A percentile compares a stretch with the other conserved stretches of the same genome.
These are phyloP conservation scores for Crioceris asparagi DNA, from an alignment of 2,888 invertebrate species.

Conservation along the genomic window DNA sequence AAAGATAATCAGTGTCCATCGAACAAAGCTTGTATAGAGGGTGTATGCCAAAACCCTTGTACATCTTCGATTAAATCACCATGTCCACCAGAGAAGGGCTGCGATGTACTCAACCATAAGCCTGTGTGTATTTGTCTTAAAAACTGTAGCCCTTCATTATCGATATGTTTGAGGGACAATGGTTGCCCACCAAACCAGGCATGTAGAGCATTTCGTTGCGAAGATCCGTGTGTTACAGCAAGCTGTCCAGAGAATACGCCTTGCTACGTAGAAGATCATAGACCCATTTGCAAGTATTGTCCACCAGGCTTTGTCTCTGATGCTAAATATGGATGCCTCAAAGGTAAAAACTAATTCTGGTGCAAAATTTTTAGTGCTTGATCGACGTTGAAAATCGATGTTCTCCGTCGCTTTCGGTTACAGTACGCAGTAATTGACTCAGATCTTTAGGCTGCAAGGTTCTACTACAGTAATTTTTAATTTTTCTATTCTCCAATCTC, in stretches of 20 bases:
- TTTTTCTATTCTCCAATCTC: no score
- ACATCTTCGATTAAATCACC: slow-evolving; percentile 50
- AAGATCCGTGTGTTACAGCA: slow-evolving; percentile 79
- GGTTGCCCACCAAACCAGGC: slow-evolving; percentile 79
- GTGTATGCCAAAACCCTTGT: slow-evolving; percentile 82
- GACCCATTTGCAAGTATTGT: slow-evolving; percentile 92
- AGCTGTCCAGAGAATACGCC: slow-evolving; percentile 78
- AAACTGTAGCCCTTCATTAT: slow-evolving; percentile 75
- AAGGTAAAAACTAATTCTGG: slow-evolving; percentile 62
- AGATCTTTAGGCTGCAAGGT: no score
- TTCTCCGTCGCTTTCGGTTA: no score
- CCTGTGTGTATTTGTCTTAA: slow-evolving; percentile 78
- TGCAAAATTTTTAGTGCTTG: slow-evolving; percentile 27
- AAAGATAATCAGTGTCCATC: slow-evolving; percentile 76
- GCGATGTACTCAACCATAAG: slow-evolving; percentile 79
- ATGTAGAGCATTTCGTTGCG: slow-evolving; percentile 80
- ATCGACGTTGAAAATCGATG: slow-evolving; percentile 27
- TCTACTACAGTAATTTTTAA: no score
- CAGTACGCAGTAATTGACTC: no score
- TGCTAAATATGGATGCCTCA: slow-evolving; percentile 86
- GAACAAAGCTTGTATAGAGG: slow-evolving; percentile 73
- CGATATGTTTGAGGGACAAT: slow-evolving; percentile 80
- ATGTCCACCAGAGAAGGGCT: slow-evolving; percentile 74
- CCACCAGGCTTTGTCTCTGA: slow-evolving; percentile 87
- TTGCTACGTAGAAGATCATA: slow-evolving; percentile 90